Evolutionary conservation across 2,113 vertebrate genomes (phyloP).

Genomic region (Chrysemys picta): DNA sequence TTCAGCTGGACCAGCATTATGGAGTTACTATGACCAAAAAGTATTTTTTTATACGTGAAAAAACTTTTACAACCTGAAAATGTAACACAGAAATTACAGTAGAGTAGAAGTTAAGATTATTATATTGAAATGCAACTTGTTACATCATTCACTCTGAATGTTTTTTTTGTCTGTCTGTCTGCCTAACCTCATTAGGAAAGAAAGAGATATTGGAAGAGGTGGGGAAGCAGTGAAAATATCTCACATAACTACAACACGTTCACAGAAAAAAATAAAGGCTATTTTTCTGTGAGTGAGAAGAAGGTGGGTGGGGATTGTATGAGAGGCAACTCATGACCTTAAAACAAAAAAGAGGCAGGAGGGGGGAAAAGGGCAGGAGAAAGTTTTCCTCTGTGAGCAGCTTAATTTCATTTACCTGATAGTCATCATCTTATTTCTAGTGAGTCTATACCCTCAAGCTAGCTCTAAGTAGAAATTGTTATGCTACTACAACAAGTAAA

Average conservation of each 20-base stretch:
- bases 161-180: neutral
- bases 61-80: neutral
- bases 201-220: rapidly evolving
- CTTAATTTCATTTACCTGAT: neutral
- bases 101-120: neutral
- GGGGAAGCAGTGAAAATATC: neutral
- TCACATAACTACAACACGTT: neutral
- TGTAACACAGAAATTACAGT: neutral
- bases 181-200: neutral
- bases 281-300: neutral
- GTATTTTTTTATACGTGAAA: neutral
- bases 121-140: neutral
- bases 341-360: neutral
- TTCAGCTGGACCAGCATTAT: neutral
- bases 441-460: neutral
- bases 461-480: neutral
- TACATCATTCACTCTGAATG: neutral
- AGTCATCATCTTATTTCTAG: neutral
- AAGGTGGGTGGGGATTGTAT: neutral
- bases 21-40: neutral
- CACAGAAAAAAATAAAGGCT: neutral
- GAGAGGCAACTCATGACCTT: neutral
- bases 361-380: neutral
- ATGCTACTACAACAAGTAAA: neutral
- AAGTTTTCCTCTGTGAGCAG: neutral